Percentiles rank a stretch among this genome's conserved stretches.
phyloP scores from a whole-genome alignment of 2,888 invertebrate species.

The Galeopsomyia nigrocyanea region DNA sequence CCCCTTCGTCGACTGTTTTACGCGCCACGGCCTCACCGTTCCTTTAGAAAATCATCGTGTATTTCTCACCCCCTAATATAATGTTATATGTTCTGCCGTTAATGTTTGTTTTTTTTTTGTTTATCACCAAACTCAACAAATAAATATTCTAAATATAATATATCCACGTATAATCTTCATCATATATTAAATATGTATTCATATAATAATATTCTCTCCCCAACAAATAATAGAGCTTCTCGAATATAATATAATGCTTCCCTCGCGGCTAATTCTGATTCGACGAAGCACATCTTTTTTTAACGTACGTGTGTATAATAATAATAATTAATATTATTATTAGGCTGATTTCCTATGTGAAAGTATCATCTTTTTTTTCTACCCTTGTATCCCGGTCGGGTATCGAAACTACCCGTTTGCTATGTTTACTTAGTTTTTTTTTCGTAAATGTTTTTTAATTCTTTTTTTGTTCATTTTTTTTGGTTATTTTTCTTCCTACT shows the following conservation, averaged over 20 bases:
- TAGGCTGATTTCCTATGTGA: constrained; percentile 59
- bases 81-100: background rate
- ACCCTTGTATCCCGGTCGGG: constrained; percentile 67
- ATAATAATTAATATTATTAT: constrained; percentile 48
- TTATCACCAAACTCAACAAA: constrained; percentile 66
- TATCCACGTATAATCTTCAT: constrained; percentile 60
- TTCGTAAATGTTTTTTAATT: constrained; percentile 1
- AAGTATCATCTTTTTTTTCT: constrained; percentile 61
- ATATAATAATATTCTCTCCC: constrained; percentile 64
- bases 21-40: constrained; percentile 20
- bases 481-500: constrained; percentile 38
- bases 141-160: constrained; percentile 68
- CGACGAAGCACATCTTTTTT: constrained; percentile 29
- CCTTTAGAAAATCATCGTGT: background rate
- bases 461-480: constrained; percentile 6
- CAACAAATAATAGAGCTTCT: constrained; percentile 65
- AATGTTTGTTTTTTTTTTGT: constrained; percentile 51
- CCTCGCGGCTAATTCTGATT: background rate
- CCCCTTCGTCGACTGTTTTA: constrained; percentile 30
- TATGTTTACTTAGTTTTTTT: too few relatives aligned
- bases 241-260: constrained; percentile 14
- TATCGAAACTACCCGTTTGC: background rate
- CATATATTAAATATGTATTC: constrained; percentile 59
- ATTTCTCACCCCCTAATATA: background rate
- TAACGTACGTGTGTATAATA: constrained; percentile 44